Evolutionary conservation across 2,888 invertebrate species (phyloP).

Genomic region (Euphydryas editha): DNA sequence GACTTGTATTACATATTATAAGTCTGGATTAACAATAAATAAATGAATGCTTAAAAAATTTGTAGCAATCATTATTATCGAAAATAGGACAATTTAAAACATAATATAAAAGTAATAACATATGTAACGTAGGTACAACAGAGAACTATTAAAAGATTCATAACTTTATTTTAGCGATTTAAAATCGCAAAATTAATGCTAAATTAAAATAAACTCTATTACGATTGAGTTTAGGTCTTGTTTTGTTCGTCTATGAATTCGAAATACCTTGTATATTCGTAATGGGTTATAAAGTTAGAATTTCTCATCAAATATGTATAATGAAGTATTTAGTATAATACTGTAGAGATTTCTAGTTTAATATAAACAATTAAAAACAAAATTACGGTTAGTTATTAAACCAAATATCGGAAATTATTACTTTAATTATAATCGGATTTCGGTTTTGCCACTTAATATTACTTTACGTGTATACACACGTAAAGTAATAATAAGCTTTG

Average conservation of each 20-base stretch:
- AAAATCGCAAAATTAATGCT: background rate
- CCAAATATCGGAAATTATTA: background rate
- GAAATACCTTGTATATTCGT: conserved; percentile 9
- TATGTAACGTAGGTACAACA: background rate
- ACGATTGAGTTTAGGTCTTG: background rate
- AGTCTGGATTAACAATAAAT: no score
- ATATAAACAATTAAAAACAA: conserved; percentile 1
- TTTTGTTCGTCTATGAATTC: background rate
- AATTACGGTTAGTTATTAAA: background rate
- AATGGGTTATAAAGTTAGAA: conserved; percentile 24
- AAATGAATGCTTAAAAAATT: no score
- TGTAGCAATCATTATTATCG: background rate
- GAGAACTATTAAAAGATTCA: conserved; percentile 5
- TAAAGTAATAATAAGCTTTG: no score
- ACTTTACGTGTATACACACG: no score
- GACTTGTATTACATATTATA: no score
- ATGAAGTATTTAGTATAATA: conserved; percentile 18
- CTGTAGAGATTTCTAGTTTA: background rate
- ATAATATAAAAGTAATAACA: background rate
- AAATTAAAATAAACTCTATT: background rate
- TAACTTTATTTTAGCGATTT: background rate
- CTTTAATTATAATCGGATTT: background rate
- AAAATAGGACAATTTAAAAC: background rate
- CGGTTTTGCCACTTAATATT: background rate
- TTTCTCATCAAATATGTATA: conserved; percentile 24